Evolutionary conservation across 92 coral and sea anemone species (phyloP).

Genomic region (Palythoa grandiflora): DNA sequence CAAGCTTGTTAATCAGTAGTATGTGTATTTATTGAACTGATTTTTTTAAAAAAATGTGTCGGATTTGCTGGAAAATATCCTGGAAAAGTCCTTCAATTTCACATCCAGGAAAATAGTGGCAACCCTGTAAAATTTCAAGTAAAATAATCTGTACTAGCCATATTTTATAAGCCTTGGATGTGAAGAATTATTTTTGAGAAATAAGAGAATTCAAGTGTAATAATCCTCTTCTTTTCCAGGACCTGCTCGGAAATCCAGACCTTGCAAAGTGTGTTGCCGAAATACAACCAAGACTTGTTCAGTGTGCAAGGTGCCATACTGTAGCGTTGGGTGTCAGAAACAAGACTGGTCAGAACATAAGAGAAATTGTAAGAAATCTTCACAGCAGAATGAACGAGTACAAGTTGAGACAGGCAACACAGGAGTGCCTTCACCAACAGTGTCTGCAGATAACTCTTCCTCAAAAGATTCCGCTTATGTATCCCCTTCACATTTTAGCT

Average conservation of each 20-base stretch:
- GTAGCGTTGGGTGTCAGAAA: slow-evolving; percentile 91
- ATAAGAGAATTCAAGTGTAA: background rate
- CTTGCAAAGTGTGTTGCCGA: slow-evolving; percentile 84
- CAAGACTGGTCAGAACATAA: slow-evolving; percentile 87
- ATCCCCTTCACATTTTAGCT: background rate
- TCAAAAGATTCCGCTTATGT: background rate
- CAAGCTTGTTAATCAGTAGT: too few species aligned
- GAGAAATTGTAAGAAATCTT: slow-evolving; percentile 51
- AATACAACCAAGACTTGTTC: slow-evolving; percentile 80
- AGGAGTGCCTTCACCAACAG: background rate
- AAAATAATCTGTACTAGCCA: too few species aligned
- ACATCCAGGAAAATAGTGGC: too few species aligned
- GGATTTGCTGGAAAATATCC: too few species aligned
- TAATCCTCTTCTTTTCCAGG: background rate
- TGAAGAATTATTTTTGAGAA: too few species aligned
- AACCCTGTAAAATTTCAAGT: too few species aligned
- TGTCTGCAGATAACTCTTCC: background rate
- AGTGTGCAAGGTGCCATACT: slow-evolving; percentile 90
- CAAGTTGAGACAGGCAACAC: background rate
- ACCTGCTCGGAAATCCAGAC: slow-evolving; percentile 22
- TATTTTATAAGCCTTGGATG: too few species aligned
- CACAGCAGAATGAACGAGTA: background rate
- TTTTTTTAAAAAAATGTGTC: too few species aligned
- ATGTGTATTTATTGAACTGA: too few species aligned
- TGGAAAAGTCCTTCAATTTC: too few species aligned